Evolutionary conservation across 2,113 vertebrate species (phyloP).

Genomic region (Thamnaconus septentrionalis): DNA sequence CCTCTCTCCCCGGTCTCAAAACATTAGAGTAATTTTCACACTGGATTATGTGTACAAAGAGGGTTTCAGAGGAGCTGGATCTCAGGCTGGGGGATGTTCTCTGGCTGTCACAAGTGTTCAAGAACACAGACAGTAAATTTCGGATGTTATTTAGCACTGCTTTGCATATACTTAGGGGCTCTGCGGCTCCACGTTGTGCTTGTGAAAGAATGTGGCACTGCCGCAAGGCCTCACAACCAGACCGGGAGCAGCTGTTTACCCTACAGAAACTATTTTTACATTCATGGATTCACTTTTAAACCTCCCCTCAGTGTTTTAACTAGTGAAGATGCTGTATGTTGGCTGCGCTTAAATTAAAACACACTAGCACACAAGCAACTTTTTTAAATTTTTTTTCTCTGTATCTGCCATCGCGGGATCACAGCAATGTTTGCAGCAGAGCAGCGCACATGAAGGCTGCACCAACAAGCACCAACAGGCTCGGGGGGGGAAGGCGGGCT

Average conservation of each 20-base stretch:
- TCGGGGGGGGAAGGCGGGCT: constrained; percentile 4
- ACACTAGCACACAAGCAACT: neutral
- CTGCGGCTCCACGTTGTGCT: constrained; percentile 35
- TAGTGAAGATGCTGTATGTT: too few relatives aligned
- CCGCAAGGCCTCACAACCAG: constrained; percentile 38
- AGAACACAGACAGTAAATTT: constrained; percentile 62
- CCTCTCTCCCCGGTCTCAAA: constrained; percentile 43
- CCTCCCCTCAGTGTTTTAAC: too few relatives aligned
- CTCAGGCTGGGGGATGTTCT: constrained; percentile 68
- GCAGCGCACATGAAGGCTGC: constrained; percentile 13
- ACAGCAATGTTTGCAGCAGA: neutral
- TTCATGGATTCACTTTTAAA: neutral
- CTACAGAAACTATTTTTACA: neutral
- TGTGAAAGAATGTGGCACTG: constrained; percentile 38
- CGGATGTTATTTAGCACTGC: constrained; percentile 56
- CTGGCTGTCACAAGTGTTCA: constrained; percentile 78
- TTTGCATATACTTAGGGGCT: constrained; percentile 74
- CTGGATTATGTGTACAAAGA: constrained; percentile 81
- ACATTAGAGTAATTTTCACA: constrained; percentile 68
- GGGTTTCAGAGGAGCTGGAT: constrained; percentile 71
- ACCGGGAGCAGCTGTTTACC: constrained; percentile 28
- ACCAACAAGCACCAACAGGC: constrained; percentile 32
- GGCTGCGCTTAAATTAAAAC: neutral
- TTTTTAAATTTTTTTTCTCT: neutral
- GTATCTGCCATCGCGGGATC: constrained; percentile 8